Evolutionary conservation across 92 coral and sea anemone genomes (phyloP), one percentile per base, ranked within the genome.

Genomic region (Umimayanthus kanabou): DNA sequence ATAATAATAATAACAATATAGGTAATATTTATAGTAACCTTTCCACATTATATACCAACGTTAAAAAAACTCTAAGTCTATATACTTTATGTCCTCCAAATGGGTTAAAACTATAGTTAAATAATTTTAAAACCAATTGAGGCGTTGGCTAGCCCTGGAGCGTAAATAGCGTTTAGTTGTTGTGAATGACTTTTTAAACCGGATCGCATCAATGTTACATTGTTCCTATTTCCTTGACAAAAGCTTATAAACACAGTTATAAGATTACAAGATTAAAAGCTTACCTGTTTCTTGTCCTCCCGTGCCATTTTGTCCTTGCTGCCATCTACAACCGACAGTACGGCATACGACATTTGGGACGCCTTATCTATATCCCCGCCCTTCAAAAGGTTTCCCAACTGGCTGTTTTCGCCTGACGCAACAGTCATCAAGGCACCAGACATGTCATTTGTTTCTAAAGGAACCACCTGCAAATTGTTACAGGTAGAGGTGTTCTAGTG

Each of bases 281-380:
- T 37, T 91, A 95, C 98, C 93, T 90, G 73, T 88, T 90, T 93
- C 84, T 88, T 93, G 85, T 95, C 89, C 33, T 49, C 71, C 14
- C 87, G 70, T 29, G 61, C 40, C 45, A 93, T 85, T 11, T 73
- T 69, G n/a, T 91, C 93, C 23, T 91, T 93, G 85, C 89, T 87
- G 61, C 84, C 85, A 58, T 95, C 98, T 39, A 95, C 98, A 72
- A 95, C 88, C 14, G 98, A 95, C n/a, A 95, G 87, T 20, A 92
- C 94, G 8, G 98, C 96, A 76, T 92, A 95, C 9, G 98, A 94
- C 94, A 95, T 93, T 80, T 90, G 95, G 13, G 96, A 91, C 23
- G 96, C 98, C 72, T 95, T 95, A 70, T 88, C 94, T 2, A 93
- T 92, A 55, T 93, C 89, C 3, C 96, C 96, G 33, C 90, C 72